These are phyloP conservation scores for Acropternis orthonyx DNA, from an alignment of 2,797 vertebrate genomes.

Conservation along the genomic window DNA sequence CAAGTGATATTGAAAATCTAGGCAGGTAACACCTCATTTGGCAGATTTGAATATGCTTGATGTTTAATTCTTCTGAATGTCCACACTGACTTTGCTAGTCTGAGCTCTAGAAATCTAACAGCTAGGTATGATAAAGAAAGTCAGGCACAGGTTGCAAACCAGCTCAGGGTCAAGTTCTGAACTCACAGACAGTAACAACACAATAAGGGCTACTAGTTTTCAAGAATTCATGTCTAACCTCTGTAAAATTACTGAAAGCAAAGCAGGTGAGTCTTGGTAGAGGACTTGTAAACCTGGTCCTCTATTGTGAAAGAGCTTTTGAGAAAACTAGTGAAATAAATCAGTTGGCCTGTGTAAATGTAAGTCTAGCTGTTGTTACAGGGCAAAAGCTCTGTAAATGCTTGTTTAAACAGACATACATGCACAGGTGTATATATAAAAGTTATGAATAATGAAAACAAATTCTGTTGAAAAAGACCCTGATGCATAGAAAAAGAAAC, in stretches of 20 bases:
- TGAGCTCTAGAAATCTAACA: not conserved
- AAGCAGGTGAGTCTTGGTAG: not conserved
- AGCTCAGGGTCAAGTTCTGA: not conserved
- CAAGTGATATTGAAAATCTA: not conserved
- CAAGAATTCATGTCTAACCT: not conserved
- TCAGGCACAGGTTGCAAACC: not conserved
- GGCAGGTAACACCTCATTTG: not conserved
- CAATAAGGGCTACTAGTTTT: not conserved
- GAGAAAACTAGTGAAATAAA: not conserved
- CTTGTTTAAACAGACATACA: not conserved
- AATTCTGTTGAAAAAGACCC: not conserved
- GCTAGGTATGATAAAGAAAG: not conserved
- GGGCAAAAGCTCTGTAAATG: not conserved
- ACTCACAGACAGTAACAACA: not conserved
- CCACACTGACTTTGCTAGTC: not conserved
- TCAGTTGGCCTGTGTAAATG: accelerated
- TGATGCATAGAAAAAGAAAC: not conserved
- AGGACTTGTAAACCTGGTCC: not conserved
- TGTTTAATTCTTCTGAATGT: not conserved
- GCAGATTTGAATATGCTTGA: not conserved
- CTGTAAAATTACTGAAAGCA: not conserved
- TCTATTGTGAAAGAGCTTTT: not conserved
- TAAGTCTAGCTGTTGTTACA: not conserved
- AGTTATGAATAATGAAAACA: not conserved
- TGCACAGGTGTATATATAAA: too few species aligned